phyloP scores from a whole-genome alignment of 2,113 vertebrate species.

The Xenopus tropicalis region UCB_Xtro_10.0 CM004446.2:57499001-57499500 shows the following conservation, averaged over 20 bases:
- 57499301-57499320: background rate
- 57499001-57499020: background rate
- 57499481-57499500: too few species aligned
- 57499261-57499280: conserved; percentile 15
- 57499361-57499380: too few species aligned
- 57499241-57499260: conserved; percentile 4
- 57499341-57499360: background rate
- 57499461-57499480: too few species aligned
- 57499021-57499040: background rate
- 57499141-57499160: conserved; percentile 9
- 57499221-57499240: conserved; percentile 31
- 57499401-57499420: too few species aligned
- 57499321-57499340: conserved; percentile 17
- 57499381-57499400: too few species aligned
- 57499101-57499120: conserved; percentile 35
- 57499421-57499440: too few species aligned
- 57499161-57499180: background rate
- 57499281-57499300: conserved; percentile 9
- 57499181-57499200: conserved; percentile 12
- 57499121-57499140: conserved; percentile 29
- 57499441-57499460: too few species aligned
- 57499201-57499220: conserved; percentile 20
- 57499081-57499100: conserved; percentile 23
- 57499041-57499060: conserved; percentile 1
- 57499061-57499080: conserved; percentile 7